Evolutionary conservation across 1,140 invertebrate genomes (phyloP).

Genomic region (Sitobion miscanthi): DNA sequence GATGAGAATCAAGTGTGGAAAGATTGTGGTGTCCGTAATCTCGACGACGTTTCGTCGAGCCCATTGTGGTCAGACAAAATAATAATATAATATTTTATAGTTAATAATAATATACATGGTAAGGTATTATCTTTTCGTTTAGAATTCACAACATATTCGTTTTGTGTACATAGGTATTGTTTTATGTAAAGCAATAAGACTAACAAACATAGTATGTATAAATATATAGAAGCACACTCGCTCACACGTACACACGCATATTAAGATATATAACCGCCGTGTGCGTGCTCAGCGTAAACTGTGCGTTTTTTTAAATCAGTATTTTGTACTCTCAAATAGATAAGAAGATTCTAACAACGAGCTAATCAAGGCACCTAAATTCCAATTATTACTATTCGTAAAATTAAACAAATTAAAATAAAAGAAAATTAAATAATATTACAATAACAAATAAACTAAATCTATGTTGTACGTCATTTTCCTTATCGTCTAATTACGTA

Average conservation of each 20-base stretch:
- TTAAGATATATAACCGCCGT: background rate
- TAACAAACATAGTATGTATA: background rate
- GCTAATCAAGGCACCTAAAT: slow-evolving; percentile 56
- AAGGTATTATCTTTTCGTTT: background rate
- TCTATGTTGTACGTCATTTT: slow-evolving; percentile 51
- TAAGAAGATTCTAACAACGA: slow-evolving; percentile 54
- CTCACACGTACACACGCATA: background rate
- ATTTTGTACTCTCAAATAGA: slow-evolving; percentile 55
- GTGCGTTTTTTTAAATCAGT: slow-evolving; percentile 25
- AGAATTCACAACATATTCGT: background rate
- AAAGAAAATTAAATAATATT: slow-evolving; percentile 42
- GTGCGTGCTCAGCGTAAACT: background rate
- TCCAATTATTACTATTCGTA: slow-evolving; percentile 39
- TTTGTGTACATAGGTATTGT: background rate
- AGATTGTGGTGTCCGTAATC: background rate
- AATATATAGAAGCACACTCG: background rate
- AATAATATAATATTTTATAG: background rate
- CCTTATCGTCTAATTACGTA: slow-evolving; percentile 54
- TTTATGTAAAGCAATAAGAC: background rate
- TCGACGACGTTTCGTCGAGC: background rate
- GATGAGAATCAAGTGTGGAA: background rate
- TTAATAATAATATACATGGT: background rate
- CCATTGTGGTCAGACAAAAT: background rate
- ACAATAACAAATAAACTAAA: slow-evolving; percentile 34
- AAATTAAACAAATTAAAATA: slow-evolving; percentile 38